Conservation (phyloP, 2,113 vertebrate species). For the Gallinago jamesoni region DNA sequence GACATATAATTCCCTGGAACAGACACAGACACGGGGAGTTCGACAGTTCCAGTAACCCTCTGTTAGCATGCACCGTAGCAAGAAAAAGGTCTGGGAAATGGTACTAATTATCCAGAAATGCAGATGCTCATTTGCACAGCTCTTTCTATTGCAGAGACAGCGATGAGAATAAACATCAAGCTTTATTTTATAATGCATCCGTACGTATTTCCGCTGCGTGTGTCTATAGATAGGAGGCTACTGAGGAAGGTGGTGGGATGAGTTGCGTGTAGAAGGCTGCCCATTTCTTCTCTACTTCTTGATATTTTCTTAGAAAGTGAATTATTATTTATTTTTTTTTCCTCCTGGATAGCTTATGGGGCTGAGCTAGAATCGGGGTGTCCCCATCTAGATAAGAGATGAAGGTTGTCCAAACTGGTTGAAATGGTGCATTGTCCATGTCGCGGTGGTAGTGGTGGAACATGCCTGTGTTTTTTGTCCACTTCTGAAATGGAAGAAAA, state of each 20-base stretch:
- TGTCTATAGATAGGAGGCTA: too few species aligned
- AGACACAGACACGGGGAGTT: background rate
- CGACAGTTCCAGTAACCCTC: background rate
- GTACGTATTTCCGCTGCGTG: background rate
- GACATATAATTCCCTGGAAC: background rate
- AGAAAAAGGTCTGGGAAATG: background rate
- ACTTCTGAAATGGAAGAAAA: background rate
- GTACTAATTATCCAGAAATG: background rate
- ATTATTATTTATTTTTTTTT: background rate
- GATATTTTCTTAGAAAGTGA: background rate
- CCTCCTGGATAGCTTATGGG: background rate
- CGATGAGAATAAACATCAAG: too few species aligned
- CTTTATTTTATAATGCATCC: rapidly evolving
- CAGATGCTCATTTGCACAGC: background rate
- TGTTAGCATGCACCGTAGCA: too few species aligned
- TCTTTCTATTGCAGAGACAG: background rate
- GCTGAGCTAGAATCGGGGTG: background rate
- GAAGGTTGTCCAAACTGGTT: background rate
- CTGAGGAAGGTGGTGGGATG: background rate
- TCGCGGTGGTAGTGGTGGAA: background rate
- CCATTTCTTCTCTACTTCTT: background rate
- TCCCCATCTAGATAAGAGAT: too few species aligned
- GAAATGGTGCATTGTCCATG: too few species aligned
- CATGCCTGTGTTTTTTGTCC: background rate
- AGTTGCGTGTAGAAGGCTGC: background rate